Evolutionary conservation across 2,797 vertebrate genomes (phyloP).

Genomic region (Premnoplex brunnescens): DNA sequence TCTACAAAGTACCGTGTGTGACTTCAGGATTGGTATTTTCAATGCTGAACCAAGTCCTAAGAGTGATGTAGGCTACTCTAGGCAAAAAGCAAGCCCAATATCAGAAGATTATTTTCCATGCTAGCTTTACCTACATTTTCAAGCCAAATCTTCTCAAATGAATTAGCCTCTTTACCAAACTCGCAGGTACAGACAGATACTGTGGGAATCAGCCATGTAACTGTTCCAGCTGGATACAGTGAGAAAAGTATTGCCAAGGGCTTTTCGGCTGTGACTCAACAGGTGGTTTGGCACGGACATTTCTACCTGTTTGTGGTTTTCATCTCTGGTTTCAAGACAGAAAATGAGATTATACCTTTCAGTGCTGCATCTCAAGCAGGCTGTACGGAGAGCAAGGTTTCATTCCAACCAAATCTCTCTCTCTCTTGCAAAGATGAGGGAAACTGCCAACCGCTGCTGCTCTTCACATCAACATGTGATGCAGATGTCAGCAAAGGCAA

Average conservation of each 20-base stretch:
- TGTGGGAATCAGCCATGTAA: constrained; percentile 12
- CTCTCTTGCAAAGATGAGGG: constrained; percentile 42
- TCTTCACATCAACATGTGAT: constrained; percentile 36
- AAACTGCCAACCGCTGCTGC: constrained; percentile 70
- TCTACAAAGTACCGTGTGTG: background rate
- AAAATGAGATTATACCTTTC: constrained; percentile 73
- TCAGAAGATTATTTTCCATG: background rate
- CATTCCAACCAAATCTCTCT: constrained; percentile 70
- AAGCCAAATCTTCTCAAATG: background rate
- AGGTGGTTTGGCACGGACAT: constrained; percentile 63
- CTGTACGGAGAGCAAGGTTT: constrained; percentile 63
- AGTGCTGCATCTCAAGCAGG: constrained; percentile 69
- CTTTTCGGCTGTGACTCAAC: constrained; percentile 56
- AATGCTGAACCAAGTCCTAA: background rate
- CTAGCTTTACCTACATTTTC: background rate
- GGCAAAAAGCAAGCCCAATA: background rate
- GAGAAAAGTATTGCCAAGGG: constrained; percentile 31
- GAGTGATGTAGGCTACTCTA: background rate
- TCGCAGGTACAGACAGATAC: background rate
- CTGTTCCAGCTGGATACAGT: background rate
- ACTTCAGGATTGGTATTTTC: background rate
- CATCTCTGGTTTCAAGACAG: constrained; percentile 67
- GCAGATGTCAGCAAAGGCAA: constrained; percentile 57
- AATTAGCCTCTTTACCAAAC: constrained; percentile 22
- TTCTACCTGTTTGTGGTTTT: constrained; percentile 61